These are phyloP conservation scores for Scomber japonicus DNA, from an alignment of 2,113 vertebrate genomes.

Conservation along the genomic window DNA sequence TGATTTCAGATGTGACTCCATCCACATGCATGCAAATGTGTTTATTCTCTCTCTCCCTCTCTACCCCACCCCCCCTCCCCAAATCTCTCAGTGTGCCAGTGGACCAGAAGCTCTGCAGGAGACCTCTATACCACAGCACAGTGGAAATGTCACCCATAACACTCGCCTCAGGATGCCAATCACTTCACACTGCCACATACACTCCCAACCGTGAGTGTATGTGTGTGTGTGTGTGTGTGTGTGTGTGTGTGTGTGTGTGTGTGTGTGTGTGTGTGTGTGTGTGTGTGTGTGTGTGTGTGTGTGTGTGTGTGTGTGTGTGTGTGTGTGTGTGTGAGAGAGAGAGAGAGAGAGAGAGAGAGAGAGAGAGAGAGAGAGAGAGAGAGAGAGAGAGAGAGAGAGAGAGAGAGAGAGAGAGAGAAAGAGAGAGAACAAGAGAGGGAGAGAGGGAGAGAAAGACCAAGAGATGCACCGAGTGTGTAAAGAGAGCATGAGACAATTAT, in stretches of 20 bases:
- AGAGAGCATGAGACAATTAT: slow-evolving; percentile 45
- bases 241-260: too few relatives aligned
- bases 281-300: too few relatives aligned
- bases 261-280: too few relatives aligned
- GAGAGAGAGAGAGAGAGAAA: not conserved
- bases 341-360: too few relatives aligned
- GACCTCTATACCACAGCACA: slow-evolving; percentile 54
- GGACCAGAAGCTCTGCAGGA: slow-evolving; percentile 54
- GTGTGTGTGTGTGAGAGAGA: too few relatives aligned
- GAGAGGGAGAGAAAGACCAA: not conserved
- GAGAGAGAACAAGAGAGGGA: not conserved
- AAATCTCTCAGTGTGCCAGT: slow-evolving; percentile 26
- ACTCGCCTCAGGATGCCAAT: slow-evolving; percentile 72
- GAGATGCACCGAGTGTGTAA: not conserved
- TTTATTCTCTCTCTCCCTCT: not conserved
- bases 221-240: slow-evolving; percentile 18
- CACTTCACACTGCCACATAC: slow-evolving; percentile 61
- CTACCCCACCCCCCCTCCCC: not conserved
- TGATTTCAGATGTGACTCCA: not conserved
- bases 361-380: too few relatives aligned
- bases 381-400: too few relatives aligned
- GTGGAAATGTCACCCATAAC: slow-evolving; percentile 79
- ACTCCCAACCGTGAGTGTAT: slow-evolving; percentile 35
- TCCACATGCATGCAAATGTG: not conserved
- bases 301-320: too few relatives aligned